phyloP scores from a whole-genome alignment of 2,113 vertebrate species.

The Pseudonaja textilis region DNA sequence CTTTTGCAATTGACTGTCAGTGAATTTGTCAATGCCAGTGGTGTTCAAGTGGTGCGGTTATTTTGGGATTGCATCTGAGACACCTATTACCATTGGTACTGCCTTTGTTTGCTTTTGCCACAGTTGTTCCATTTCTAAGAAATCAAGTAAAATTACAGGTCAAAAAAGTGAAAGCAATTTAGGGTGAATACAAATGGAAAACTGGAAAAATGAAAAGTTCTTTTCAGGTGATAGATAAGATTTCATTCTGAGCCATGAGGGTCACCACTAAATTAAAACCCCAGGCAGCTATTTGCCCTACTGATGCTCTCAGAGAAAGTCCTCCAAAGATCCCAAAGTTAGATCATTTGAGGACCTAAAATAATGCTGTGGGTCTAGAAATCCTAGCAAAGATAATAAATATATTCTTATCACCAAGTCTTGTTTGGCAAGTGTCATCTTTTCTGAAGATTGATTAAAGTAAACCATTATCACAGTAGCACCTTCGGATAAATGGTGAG shows the following conservation, averaged over 20 bases:
- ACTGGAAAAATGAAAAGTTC: not conserved
- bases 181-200: not conserved
- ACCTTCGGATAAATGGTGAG: not conserved
- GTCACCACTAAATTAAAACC: not conserved
- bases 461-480: not conserved
- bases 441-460: not conserved
- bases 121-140: not conserved
- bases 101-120: not conserved
- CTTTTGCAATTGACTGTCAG: not conserved
- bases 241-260: not conserved
- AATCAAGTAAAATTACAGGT: not conserved
- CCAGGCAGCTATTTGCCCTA: not conserved
- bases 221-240: not conserved
- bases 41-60: not conserved
- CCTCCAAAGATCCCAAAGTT: not conserved
- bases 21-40: not conserved
- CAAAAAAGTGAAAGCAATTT: not conserved
- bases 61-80: not conserved
- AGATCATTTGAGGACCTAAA: not conserved
- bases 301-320: not conserved
- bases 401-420: not conserved
- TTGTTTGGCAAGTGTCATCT: not conserved
- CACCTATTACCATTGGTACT: too few species aligned
- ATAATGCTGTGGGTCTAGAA: not conserved
- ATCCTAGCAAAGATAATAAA: not conserved